Percentiles rank a stretch among this genome's conserved stretches.
These are phyloP conservation scores for Carassius gibelio DNA, from an alignment of 2,113 vertebrate species.

Conservation along the genomic window DNA sequence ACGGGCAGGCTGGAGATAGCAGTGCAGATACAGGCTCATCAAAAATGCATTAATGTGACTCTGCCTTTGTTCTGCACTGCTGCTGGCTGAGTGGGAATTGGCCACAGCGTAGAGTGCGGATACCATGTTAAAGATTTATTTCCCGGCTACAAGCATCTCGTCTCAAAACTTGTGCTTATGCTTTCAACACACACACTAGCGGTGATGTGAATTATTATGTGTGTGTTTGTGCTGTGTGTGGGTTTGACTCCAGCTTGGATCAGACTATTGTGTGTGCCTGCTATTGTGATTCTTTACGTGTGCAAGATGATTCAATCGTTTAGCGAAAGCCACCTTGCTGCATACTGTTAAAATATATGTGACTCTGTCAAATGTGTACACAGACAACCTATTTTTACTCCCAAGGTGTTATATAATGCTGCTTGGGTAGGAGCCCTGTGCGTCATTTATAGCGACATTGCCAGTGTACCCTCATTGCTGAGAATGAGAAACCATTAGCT, in stretches of 20 bases:
- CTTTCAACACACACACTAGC: conserved; percentile 21
- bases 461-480: conserved; percentile 1
- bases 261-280: conserved; percentile 9
- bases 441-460: neutral
- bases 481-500: neutral
- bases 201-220: conserved; percentile 30
- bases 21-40: conserved; percentile 59
- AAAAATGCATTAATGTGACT: conserved; percentile 65
- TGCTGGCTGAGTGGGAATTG: conserved; percentile 28
- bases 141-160: neutral
- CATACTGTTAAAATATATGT: neutral
- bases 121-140: conserved; percentile 39
- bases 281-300: neutral
- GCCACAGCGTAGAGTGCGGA: conserved; percentile 1
- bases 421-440: conserved; percentile 1
- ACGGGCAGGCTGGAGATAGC: conserved; percentile 29
- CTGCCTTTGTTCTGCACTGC: conserved; percentile 46
- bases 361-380: neutral
- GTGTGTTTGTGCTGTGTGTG: conserved; percentile 30
- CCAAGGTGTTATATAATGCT: neutral
- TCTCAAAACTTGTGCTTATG: conserved; percentile 35
- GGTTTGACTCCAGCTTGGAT: conserved; percentile 7
- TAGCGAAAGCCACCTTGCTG: neutral
- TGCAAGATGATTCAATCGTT: conserved; percentile 8
- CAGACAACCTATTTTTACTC: neutral